phyloP scores from a whole-genome alignment of 2,113 vertebrate genomes.

The Prunella fulvescens region DNA sequence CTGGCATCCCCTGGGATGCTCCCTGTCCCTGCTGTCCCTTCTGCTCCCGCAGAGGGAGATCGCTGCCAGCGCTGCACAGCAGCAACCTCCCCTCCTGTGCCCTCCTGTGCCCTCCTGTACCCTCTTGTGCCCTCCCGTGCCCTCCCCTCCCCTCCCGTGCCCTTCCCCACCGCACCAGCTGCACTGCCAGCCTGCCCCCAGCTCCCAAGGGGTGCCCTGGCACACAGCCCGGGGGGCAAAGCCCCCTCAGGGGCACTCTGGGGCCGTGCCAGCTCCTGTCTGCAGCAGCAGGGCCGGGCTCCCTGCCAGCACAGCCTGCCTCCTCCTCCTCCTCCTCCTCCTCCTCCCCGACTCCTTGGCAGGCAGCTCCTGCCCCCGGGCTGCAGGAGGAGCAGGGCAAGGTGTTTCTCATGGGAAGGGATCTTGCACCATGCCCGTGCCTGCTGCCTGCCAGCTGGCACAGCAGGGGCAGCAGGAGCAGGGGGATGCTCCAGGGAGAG shows the following conservation, averaged over 20 bases:
- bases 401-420: conserved; percentile 28
- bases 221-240: neutral
- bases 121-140: no score
- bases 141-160: neutral
- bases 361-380: neutral
- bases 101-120: no score
- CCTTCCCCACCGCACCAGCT: neutral
- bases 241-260: neutral
- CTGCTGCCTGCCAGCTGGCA: neutral
- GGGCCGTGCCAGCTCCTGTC: neutral
- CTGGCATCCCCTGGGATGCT: neutral
- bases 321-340: neutral
- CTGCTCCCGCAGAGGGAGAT: neutral
- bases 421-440: neutral
- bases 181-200: neutral
- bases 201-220: neutral
- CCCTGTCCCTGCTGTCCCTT: neutral
- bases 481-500: neutral
- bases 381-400: neutral
- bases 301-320: neutral
- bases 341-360: neutral
- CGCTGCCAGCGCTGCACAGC: neutral
- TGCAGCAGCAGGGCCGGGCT: neutral
- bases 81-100: neutral
- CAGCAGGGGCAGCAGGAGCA: neutral